These are phyloP conservation scores for Cheilosia impressa DNA, from an alignment of 2,888 invertebrate genomes.

Conservation along the genomic window DNA sequence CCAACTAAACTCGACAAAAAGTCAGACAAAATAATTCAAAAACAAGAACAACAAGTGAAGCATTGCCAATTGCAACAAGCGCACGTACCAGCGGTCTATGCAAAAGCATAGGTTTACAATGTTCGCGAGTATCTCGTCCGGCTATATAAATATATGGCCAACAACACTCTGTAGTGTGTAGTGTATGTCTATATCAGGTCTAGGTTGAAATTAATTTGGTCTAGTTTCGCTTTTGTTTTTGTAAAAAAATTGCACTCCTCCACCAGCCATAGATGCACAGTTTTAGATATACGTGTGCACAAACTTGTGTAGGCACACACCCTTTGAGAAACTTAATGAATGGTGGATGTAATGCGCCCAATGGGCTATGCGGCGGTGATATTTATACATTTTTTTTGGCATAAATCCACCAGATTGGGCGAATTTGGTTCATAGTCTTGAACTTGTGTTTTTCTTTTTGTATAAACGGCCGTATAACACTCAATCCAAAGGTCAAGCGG, in stretches of 20 bases:
- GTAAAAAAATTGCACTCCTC: conserved; percentile 2
- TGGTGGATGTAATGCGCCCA: conserved; percentile 21
- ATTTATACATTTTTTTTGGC: conserved; percentile 59
- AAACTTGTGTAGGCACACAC: conserved; percentile 41
- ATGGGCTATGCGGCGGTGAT: conserved; percentile 40
- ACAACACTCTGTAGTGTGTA: not conserved
- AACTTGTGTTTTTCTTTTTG: conserved; percentile 52
- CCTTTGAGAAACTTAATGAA: conserved; percentile 36
- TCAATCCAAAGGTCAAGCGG: conserved; percentile 51
- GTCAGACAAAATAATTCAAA: not conserved
- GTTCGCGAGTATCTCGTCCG: conserved; percentile 12
- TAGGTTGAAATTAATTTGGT: conserved; percentile 67
- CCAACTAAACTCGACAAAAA: conserved; percentile 19
- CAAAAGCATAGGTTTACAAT: conserved; percentile 55
- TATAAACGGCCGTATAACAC: not conserved
- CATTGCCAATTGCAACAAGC: conserved; percentile 53
- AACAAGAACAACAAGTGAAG: conserved; percentile 14
- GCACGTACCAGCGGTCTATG: conserved; percentile 28
- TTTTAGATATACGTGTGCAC: conserved; percentile 22
- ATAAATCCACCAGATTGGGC: conserved; percentile 37
- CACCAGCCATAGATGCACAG: conserved; percentile 35
- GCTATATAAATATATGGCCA: conserved; percentile 9
- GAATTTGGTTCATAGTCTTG: conserved; percentile 36
- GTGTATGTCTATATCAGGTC: conserved; percentile 54
- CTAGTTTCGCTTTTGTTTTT: conserved; percentile 52